Percentiles rank a stretch among this genome's conserved stretches.
Conservation (phyloP, 1,140 invertebrate species). For the Papilio polytes region DNA sequence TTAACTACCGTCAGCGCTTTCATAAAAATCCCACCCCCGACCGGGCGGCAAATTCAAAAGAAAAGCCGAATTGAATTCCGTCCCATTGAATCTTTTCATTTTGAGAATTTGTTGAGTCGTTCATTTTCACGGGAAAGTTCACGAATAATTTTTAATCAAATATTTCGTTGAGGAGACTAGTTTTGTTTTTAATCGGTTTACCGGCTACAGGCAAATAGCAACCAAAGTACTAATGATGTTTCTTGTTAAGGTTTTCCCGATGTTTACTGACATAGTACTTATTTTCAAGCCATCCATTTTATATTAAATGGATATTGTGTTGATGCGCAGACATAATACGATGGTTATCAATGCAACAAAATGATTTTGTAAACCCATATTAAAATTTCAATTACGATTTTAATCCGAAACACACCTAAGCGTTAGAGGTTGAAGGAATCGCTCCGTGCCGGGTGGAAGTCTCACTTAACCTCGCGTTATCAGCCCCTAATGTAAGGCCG, state of each 20-base stretch:
- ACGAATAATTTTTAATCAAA: constrained; percentile 27
- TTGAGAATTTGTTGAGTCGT: constrained; percentile 18
- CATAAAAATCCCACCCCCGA: constrained; percentile 57
- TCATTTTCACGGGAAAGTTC: constrained; percentile 12
- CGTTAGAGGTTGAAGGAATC: neutral
- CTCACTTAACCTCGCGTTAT: constrained; percentile 65
- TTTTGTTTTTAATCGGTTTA: neutral
- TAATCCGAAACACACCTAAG: neutral
- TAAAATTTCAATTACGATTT: neutral
- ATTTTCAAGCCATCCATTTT: too few species aligned
- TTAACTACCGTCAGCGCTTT: constrained; percentile 65
- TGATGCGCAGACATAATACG: too few species aligned
- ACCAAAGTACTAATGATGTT: neutral
- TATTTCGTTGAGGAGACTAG: neutral
- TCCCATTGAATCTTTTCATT: constrained; percentile 36
- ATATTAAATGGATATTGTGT: too few species aligned
- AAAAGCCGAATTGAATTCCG: constrained; percentile 43
- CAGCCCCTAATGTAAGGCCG: constrained; percentile 64
- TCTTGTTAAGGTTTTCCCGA: neutral
- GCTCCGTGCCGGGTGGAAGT: constrained; percentile 50
- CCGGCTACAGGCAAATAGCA: neutral
- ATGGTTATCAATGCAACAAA: too few species aligned
- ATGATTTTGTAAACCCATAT: neutral
- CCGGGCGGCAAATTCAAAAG: constrained; percentile 43
- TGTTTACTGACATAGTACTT: too few species aligned